Evolutionary conservation across 2,888 invertebrate genomes (phyloP), one percentile per base, ranked within the genome.

Genomic region (Torymus tubicola): DNA sequence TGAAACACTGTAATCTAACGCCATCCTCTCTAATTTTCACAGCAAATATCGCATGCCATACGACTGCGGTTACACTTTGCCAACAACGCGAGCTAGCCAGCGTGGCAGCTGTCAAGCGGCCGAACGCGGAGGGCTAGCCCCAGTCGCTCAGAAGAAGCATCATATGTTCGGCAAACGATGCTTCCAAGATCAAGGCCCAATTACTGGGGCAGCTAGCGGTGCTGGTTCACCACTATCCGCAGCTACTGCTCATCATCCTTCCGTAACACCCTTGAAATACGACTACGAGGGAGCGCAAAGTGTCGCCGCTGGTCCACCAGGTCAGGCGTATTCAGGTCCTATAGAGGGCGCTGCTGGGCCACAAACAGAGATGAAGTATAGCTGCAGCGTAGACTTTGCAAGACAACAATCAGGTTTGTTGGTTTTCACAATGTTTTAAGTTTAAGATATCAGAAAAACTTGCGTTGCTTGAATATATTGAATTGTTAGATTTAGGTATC

Each of bases 81-180:
- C 76, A 12, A 12, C 16, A 18, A 57, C 60, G 0, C 68, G 73
- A 0, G 55, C 18, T 3, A 12, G 57, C 14, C 64, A 70, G 42
- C 65, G 13, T 24, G 60, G 87, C 81, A 4, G 63, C 64, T 57
- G 52, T 24, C 64, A 61, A 13, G 71, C 61, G n/a, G 67, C 72
- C 1, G 69, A 58, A 8, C 70, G 74, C 14, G 63, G 55, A 0
- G 77, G 80, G 13, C 77, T 84, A 81, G 92, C 93, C 84, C 94
- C 94, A 53, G 95, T 95, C 64, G 95, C 95, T 0, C 97, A 97
- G 91, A 97, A 97, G 92, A 97, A 97, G 90, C 97, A 97, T 89
- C 97, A 97, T 87, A 95, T 97, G 95, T 97, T 96, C 88, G 97
- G 97, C 10, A 97, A 97, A 90, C 92, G 97, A 85, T 96, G 95